These are phyloP conservation scores for Crossaster papposus DNA, from an alignment of 53 echinoderm and acorn worm genomes.

Conservation along the genomic window DNA sequence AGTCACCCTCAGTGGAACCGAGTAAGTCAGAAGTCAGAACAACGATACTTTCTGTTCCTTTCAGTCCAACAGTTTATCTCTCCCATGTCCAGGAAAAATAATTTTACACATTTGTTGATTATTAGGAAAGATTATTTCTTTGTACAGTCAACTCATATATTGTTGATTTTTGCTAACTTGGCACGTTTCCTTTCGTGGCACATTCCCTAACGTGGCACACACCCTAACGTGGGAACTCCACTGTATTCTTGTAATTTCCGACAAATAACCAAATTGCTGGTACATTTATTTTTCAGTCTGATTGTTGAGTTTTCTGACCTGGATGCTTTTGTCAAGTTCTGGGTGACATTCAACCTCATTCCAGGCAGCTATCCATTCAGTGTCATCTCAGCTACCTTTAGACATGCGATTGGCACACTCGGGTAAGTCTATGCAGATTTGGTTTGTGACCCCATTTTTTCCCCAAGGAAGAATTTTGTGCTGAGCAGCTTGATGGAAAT, in stretches of 20 bases:
- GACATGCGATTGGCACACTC: constrained; percentile 71
- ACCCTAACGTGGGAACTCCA: too few relatives aligned
- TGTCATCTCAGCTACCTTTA: constrained; percentile 43
- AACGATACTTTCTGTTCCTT: not conserved
- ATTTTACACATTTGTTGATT: too few relatives aligned
- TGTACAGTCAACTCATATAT: too few relatives aligned
- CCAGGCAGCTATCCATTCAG: constrained; percentile 66
- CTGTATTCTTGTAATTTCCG: too few relatives aligned
- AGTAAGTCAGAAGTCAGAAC: constrained; percentile 18
- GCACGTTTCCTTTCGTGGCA: too few relatives aligned
- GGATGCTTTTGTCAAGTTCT: constrained; percentile 70
- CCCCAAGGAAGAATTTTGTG: too few relatives aligned
- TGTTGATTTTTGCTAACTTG: too few relatives aligned
- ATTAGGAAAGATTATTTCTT: too few relatives aligned
- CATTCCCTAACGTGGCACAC: too few relatives aligned
- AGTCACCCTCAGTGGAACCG: constrained; percentile 8
- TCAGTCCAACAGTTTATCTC: not conserved
- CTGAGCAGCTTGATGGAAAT: too few relatives aligned
- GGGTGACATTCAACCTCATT: constrained; percentile 66
- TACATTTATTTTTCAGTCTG: constrained; percentile 57
- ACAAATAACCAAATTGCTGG: not conserved
- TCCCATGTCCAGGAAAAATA: too few relatives aligned
- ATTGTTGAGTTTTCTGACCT: constrained; percentile 75
- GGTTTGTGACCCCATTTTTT: too few relatives aligned
- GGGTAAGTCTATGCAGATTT: constrained; percentile 53